Evolutionary conservation across 2,888 invertebrate species (phyloP).

Genomic region (Holacanthella duospinosa): DNA sequence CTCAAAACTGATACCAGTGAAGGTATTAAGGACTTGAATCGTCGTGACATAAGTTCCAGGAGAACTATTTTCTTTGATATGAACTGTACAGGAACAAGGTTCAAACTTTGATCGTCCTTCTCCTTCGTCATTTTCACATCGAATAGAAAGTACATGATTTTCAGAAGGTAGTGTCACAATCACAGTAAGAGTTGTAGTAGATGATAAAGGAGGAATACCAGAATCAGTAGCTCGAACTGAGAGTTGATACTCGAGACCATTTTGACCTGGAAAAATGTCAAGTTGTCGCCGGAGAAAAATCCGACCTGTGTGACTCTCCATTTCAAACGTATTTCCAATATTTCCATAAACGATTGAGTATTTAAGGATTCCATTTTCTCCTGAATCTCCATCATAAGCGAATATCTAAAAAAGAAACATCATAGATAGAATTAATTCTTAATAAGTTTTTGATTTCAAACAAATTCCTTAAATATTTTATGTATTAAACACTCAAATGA

Average conservation of each 20-base stretch:
- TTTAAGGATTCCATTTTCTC: conserved; percentile 62
- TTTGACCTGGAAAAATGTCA: conserved; percentile 49
- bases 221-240: conserved; percentile 70
- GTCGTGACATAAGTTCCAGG: conserved; percentile 63
- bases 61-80: conserved; percentile 61
- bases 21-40: conserved; percentile 28
- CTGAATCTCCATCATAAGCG: conserved; percentile 75
- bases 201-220: conserved; percentile 59
- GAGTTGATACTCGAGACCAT: conserved; percentile 64
- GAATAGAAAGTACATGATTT: conserved; percentile 30
- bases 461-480: too few species aligned
- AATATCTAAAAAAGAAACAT: too few species aligned
- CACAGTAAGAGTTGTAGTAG: conserved; percentile 74
- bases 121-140: conserved; percentile 28
- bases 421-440: too few species aligned
- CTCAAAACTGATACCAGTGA: conserved; percentile 50
- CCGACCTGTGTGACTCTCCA: conserved; percentile 67
- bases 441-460: too few species aligned
- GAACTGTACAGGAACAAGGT: conserved; percentile 38
- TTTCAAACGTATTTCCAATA: conserved; percentile 72
- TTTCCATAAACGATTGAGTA: conserved; percentile 83
- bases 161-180: conserved; percentile 64
- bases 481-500: too few species aligned
- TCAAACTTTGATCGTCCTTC: too few species aligned
- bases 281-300: conserved; percentile 59